Evolutionary conservation across 2,113 vertebrate species (phyloP), one percentile per base, ranked within the genome.

Genomic region (Dolichotis patagonum): DNA sequence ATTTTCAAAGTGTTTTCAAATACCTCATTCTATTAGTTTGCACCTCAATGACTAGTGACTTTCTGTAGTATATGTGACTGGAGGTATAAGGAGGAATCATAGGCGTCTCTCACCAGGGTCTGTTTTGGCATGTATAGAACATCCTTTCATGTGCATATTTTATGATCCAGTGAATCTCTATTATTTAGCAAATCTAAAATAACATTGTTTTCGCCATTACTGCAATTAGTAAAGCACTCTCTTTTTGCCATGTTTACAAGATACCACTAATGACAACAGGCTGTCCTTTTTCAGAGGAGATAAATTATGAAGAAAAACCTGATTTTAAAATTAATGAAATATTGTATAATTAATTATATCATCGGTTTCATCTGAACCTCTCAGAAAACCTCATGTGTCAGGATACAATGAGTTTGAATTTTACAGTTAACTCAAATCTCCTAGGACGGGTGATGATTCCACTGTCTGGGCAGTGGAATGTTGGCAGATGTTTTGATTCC

Each of bases 291-390:
- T 80, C 78, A 94, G 28, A 89, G 5, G 91, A 22, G 14, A 32
- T 16, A 67, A 94, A 77, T 49, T 89, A 2, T 65, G 10, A 38
- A 22, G 38, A 85, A 85, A 94, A 69, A 20, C 43, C 73, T 52
- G 3, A 81, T 89, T n/a, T 86, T 87, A 92, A 77, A 20, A 54
- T 78, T 69, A 56, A 69, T 91, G 58, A 89, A 84, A 83, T 88
- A 46, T 60, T n/a, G 1, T 4, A 41, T 84, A 0, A 84, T 81
- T 88, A 95, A 75, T 91, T 85, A 89, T 35, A 84, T 6, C 16
- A 46, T 10, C 3, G 78, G 67, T 71, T 80, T 82, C 22, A 85
- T 49, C 69, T 88, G 35, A 41, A 22, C 32, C 30, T 94, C 8
- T 49, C 3, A 62, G 46, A 38, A 94, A 96, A 94, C 3, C 28